phyloP scores from a whole-genome alignment of 2,113 vertebrate species.

The Cyphomyrus plagiostoma region DNA sequence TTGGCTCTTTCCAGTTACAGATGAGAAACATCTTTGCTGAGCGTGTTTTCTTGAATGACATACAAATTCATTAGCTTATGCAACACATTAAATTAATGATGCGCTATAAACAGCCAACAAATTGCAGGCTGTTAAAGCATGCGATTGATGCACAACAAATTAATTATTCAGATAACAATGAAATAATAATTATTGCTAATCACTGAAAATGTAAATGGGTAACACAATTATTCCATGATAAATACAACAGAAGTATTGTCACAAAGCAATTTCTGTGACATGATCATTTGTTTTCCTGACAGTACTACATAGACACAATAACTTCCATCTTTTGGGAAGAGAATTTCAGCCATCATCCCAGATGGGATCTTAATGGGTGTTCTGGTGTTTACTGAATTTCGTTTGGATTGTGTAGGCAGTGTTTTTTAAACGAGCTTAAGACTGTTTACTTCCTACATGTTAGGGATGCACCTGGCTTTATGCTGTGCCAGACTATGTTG shows the following conservation, averaged over 20 bases:
- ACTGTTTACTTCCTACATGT: background rate
- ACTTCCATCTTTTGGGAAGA: background rate
- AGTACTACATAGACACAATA: background rate
- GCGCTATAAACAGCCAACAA: background rate
- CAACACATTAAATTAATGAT: background rate
- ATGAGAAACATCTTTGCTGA: background rate
- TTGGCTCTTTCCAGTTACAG: background rate
- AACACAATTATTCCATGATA: background rate
- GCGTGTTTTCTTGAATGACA: background rate
- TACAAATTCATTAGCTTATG: background rate
- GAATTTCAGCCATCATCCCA: background rate
- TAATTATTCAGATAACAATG: background rate
- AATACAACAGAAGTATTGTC: background rate
- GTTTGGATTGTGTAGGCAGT: background rate
- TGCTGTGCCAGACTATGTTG: background rate
- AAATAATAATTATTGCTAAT: background rate
- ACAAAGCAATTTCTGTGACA: background rate
- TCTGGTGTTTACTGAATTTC: background rate
- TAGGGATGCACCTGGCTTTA: background rate
- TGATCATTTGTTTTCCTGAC: background rate
- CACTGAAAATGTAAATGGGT: background rate
- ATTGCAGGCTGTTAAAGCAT: background rate
- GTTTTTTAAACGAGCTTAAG: background rate
- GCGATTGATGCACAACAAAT: background rate
- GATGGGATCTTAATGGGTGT: background rate